Percentiles rank a stretch among this genome's conserved stretches.
phyloP scores from a whole-genome alignment of 2,113 vertebrate genomes.

The Brachyistius frenatus region DNA sequence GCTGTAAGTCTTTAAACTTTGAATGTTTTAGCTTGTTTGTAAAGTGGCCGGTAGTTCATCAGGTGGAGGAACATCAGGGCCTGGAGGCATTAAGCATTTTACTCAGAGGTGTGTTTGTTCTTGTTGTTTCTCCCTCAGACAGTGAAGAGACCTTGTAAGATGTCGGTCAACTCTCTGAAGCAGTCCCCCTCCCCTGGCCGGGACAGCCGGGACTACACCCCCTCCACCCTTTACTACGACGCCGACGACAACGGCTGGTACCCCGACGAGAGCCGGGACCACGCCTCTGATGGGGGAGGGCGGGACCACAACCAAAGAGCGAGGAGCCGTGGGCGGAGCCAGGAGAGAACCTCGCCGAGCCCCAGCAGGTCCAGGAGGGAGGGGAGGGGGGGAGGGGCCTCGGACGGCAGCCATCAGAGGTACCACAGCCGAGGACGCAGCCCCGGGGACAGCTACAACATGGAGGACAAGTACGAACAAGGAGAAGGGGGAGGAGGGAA shows the following conservation, averaged over 20 bases:
- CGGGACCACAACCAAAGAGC: slow-evolving; percentile 75
- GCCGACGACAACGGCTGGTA: slow-evolving; percentile 87
- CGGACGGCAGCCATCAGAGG: slow-evolving; percentile 75
- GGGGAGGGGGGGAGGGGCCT: slow-evolving; percentile 81
- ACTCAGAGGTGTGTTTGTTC: background rate
- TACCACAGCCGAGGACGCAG: slow-evolving; percentile 82
- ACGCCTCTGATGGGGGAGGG: slow-evolving; percentile 75
- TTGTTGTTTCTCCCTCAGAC: slow-evolving; percentile 78
- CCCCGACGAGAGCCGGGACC: slow-evolving; percentile 84
- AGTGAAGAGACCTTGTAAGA: slow-evolving; percentile 92
- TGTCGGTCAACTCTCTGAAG: slow-evolving; percentile 80
- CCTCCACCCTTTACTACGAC: slow-evolving; percentile 85
- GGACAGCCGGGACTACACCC: slow-evolving; percentile 85
- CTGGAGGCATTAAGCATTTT: no score
- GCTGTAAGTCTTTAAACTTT: no score
- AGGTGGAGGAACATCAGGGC: no score
- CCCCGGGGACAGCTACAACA: slow-evolving; percentile 63
- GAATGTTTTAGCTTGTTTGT: no score
- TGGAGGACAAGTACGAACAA: slow-evolving; percentile 61
- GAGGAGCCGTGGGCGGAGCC: slow-evolving; percentile 82
- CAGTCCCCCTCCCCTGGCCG: slow-evolving; percentile 83
- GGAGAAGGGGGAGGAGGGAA: slow-evolving; percentile 56
- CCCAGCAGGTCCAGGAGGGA: slow-evolving; percentile 84
- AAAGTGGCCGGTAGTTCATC: background rate
- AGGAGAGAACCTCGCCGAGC: slow-evolving; percentile 79